A percentile compares a stretch with the other conserved stretches of the same genome.
Evolutionary conservation across 1,140 invertebrate species (phyloP).

Genomic region (Neodiprion virginianus): DNA sequence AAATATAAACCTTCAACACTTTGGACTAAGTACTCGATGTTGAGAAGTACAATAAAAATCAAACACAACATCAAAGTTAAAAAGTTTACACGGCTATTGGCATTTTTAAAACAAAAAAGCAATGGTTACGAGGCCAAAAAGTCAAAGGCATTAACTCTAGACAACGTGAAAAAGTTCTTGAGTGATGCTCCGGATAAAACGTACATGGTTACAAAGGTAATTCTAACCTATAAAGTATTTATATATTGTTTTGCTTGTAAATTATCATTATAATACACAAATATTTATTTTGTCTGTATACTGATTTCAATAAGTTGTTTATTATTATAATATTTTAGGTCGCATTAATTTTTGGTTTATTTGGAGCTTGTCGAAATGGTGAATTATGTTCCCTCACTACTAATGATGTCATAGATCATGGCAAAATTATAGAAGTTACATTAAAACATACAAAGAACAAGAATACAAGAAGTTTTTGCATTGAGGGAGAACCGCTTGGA

Average conservation of each 20-base stretch:
- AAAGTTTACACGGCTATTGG: not conserved
- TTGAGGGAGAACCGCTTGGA: no score
- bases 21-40: conserved; percentile 7
- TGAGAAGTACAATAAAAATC: conserved; percentile 6
- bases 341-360: conserved; percentile 35
- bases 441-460: no score
- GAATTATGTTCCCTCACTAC: conserved; percentile 32
- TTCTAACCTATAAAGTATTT: conserved; percentile 6
- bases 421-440: not conserved
- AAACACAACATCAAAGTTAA: not conserved
- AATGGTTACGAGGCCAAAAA: not conserved
- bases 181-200: conserved; percentile 24
- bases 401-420: conserved; percentile 34
- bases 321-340: conserved; percentile 11
- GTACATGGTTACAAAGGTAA: conserved; percentile 27
- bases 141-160: conserved; percentile 13
- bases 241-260: no score
- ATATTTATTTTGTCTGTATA: not conserved
- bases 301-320: not conserved
- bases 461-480: no score
- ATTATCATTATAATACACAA: not conserved
- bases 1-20: conserved; percentile 9
- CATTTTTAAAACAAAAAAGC: not conserved
- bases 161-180: conserved; percentile 25
- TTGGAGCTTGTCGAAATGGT: conserved; percentile 32